Conservation (phyloP, 2,113 vertebrate genomes). For the Calidris pugnax region DNA sequence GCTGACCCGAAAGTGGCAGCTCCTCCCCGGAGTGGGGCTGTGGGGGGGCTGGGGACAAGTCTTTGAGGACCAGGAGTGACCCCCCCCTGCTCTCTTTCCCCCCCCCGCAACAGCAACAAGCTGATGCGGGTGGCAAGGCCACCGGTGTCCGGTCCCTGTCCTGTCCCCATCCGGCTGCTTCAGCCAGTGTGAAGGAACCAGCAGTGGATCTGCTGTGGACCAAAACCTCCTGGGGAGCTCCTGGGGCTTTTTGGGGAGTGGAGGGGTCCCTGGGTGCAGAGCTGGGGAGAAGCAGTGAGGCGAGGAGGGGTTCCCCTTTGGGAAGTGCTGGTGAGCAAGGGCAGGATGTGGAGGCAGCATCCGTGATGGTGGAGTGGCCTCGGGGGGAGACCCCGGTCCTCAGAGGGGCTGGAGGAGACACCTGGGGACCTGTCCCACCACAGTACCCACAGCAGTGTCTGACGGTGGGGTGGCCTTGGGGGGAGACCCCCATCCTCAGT, state of each 20-base stretch:
- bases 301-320: neutral
- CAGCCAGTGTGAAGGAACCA: fast-evolving
- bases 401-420: fast-evolving
- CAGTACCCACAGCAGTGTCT: neutral
- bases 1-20: neutral
- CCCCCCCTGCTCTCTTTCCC: neutral
- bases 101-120: fast-evolving
- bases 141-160: fast-evolving
- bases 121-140: neutral
- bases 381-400: fast-evolving
- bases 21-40: neutral
- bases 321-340: neutral
- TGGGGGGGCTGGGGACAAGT: neutral
- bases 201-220: neutral
- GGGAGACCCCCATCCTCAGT: fast-evolving
- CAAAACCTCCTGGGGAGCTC: neutral
- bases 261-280: neutral
- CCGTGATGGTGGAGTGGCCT: neutral
- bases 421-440: neutral
- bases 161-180: neutral
- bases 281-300: neutral
- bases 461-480: too few species aligned
- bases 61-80: fast-evolving
- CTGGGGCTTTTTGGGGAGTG: fast-evolving
- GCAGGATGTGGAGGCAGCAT: neutral